These are phyloP conservation scores for Polyploca ridens DNA, from an alignment of 2,888 invertebrate genomes.

Conservation along the genomic window DNA sequence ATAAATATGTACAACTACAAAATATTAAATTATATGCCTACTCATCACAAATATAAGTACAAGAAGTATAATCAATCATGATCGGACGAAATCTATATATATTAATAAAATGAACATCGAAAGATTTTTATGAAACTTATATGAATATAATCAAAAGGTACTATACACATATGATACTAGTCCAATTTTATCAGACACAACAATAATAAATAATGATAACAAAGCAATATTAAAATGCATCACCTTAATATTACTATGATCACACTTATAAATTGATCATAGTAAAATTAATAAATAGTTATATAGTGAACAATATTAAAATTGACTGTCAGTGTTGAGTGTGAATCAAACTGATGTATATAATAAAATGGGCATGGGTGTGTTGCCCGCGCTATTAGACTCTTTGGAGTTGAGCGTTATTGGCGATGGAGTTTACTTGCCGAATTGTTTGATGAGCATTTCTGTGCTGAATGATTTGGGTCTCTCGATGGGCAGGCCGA, in stretches of 20 bases:
- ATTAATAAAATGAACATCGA: too few species aligned
- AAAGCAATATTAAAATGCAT: conserved; percentile 27
- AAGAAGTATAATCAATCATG: conserved; percentile 37
- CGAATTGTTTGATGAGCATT: conserved; percentile 74
- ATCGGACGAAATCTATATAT: conserved; percentile 32
- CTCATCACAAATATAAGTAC: conserved; percentile 65
- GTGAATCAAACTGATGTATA: conserved; percentile 53
- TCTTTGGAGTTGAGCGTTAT: conserved; percentile 30
- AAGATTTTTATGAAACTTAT: too few species aligned
- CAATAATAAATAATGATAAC: conserved; percentile 48
- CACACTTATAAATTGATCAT: background rate
- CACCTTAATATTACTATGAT: background rate
- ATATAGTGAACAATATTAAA: conserved; percentile 15
- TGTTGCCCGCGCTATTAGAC: conserved; percentile 12
- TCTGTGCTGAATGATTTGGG: conserved; percentile 93
- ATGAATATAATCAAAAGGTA: too few species aligned
- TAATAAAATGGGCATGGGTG: background rate
- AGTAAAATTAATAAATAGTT: too few species aligned
- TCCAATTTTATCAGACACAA: conserved; percentile 21
- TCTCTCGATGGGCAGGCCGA: conserved; percentile 93
- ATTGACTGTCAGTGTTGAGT: conserved; percentile 54
- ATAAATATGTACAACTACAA: conserved; percentile 23
- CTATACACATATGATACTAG: too few species aligned
- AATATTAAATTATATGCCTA: conserved; percentile 40
- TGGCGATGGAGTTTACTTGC: conserved; percentile 57